Base-by-base conservation (phyloP, 2,888 invertebrate genomes). In the Leptodirus hochenwartii region DNA sequence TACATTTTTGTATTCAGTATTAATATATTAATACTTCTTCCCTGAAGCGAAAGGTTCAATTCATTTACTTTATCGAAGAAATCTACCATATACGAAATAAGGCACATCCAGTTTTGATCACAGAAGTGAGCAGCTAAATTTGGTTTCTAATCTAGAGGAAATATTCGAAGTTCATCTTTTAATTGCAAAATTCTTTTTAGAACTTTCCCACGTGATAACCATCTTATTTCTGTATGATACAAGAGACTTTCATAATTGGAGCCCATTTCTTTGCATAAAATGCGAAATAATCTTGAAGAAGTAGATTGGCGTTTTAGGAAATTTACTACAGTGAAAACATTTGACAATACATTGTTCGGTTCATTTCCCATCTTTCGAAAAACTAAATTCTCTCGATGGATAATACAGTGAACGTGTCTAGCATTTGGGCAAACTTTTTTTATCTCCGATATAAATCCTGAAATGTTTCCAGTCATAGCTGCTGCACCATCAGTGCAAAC, bases 401-500 rank as follows among this genome's bases (percentile, higher is more conserved):
- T 25, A 25, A 25, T 25, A 25, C 9, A 25, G 10, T 25, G 25
- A 8, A 25, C 25, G 10, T 25, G 10, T 25, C 25, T 25, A 9
- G 25, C 25, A 25, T n/a, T 25, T 25, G 11, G 25, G 25, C 25
- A 25, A 25, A 25, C 25, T 25, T 25, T 25, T 25, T 25, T 25
- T 25, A 25, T 11, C 25, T 25, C 25, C 8, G 25, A 25, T 25
- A 25, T 25, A 25, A 25, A 25, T 25, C 25, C 25, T 25, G 25
- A 25, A 25, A 25, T 25, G 9, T 25, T 25, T 8, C 11, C 25
- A 11, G n/a, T n/a, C n/a, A n/a, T n/a, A n/a, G 25, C 25, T 25
- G 25, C 25, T 10, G 25, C 25, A 25, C 10, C 25, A 25, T 25
- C 25, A 25, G 25, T 25, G 25, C 25, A 25, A 9, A 25, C 25